Conservation (phyloP, 2,888 invertebrate species). For the Belgica antarctica region DNA sequence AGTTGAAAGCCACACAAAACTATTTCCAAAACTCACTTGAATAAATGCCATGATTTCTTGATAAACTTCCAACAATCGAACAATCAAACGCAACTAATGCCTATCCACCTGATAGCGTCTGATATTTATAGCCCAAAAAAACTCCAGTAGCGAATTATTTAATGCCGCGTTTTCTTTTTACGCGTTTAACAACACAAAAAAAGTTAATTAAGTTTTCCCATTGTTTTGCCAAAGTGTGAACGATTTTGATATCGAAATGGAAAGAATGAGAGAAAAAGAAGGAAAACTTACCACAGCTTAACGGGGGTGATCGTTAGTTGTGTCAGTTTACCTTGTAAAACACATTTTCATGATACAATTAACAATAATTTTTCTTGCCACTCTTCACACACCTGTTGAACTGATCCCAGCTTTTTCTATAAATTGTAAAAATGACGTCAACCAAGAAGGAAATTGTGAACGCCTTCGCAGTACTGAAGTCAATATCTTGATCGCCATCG, state of each 20-base stretch:
- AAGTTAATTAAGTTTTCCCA: not conserved
- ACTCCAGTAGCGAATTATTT: constrained; percentile 21
- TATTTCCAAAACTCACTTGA: not conserved
- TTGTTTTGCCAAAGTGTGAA: not conserved
- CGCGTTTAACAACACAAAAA: not conserved
- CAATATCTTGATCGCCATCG: too few relatives aligned
- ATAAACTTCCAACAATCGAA: not conserved
- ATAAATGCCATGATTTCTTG: not conserved
- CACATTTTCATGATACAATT: too few relatives aligned
- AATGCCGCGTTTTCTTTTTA: constrained; percentile 1
- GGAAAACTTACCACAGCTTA: too few relatives aligned
- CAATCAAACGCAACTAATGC: not conserved
- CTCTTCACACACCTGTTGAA: too few relatives aligned
- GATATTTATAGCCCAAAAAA: constrained; percentile 37
- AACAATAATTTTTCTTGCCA: too few relatives aligned
- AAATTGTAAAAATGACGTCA: too few relatives aligned
- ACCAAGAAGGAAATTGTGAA: too few relatives aligned
- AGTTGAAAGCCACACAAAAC: not conserved
- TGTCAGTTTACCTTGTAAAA: too few relatives aligned
- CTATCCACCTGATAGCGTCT: constrained; percentile 1
- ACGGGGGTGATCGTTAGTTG: too few relatives aligned
- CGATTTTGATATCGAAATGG: not conserved
- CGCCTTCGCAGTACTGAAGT: too few relatives aligned
- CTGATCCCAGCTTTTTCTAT: too few relatives aligned
- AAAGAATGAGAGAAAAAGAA: not conserved